Evolutionary conservation across 2,888 invertebrate species (phyloP).

Genomic region (Coremacera marginata): DNA sequence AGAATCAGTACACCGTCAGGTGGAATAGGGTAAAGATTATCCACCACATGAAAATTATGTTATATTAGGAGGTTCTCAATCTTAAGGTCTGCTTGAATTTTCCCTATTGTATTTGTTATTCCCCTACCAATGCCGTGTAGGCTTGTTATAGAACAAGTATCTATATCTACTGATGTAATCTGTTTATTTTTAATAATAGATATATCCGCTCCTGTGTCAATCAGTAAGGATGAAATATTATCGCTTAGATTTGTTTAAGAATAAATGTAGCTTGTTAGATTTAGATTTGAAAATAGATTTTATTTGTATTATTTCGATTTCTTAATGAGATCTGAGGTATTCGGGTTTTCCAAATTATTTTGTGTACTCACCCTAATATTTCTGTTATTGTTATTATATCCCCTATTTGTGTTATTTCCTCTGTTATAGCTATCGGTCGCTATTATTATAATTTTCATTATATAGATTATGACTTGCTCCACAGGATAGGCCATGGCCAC

Average conservation of each 20-base stretch:
- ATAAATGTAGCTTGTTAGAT: background rate
- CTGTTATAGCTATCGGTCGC: background rate
- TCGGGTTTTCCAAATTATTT: background rate
- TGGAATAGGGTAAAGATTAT: no score
- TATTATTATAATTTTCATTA: background rate
- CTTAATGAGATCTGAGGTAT: background rate
- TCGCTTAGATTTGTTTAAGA: background rate
- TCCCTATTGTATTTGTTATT: no score
- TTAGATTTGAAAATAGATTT: background rate
- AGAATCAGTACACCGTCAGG: no score
- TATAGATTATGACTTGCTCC: background rate
- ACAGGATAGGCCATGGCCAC: background rate
- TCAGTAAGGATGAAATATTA: background rate
- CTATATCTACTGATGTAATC: no score
- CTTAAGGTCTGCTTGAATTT: no score
- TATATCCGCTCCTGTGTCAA: background rate
- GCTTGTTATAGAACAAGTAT: no score
- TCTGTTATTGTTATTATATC: background rate
- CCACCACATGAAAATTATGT: no score
- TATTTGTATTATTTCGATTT: background rate
- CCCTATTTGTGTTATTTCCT: background rate
- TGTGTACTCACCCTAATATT: background rate
- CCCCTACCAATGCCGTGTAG: no score
- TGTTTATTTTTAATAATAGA: constrained; percentile 18
- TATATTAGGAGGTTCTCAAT: no score